Base-by-base conservation (phyloP, 2,113 vertebrate species). In the Amphiprion percula region DNA sequence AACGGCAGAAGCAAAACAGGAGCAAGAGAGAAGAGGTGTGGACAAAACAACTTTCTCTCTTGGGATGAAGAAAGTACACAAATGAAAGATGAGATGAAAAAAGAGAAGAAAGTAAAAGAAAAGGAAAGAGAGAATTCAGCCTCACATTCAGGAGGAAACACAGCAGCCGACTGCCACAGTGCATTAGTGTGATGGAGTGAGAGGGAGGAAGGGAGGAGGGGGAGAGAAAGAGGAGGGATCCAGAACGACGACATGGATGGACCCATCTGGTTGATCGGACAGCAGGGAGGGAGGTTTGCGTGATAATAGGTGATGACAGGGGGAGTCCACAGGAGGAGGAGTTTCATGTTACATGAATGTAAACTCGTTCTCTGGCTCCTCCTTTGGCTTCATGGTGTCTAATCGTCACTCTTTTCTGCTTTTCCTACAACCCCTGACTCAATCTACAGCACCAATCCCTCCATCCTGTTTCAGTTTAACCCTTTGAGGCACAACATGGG, bases 161-260 rank as follows among this genome's bases (percentile, higher is more conserved):
- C 69, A 86, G 66, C 63, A 56, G 86, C 85, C 69, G 68, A 85
- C 77, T 92, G 93, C 46, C 93, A 90, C 77, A 84, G 73, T 61
- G 82, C 78, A 90, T 93, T 86, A 93, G 91, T 71, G 83, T 88
- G 90, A 94, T 89, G 90, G 84, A 84, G 90, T 72, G 56, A 79
- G 65, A 90, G 83, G 12, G 61, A 15, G 44, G 68, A 69, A 26
- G 58, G 70, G 61, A 12, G 44, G 68, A 69, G 23, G 58, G 65
- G 19, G 19, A 26, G 37, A 16, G 39, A 19, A 14, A 12, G 68
- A 59, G 2, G 60, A 28, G 64, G 11, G 30, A 72, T 7, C 53
- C 23, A 41, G 66, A 66, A 53, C 6, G 74, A 53, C 54, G 49
- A 67, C 68, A 77, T 68, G 71, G 47, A 54, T 68, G 79, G 46